Evolutionary conservation across 1,140 invertebrate genomes (phyloP).

Genomic region (Subanguina moxae): DNA sequence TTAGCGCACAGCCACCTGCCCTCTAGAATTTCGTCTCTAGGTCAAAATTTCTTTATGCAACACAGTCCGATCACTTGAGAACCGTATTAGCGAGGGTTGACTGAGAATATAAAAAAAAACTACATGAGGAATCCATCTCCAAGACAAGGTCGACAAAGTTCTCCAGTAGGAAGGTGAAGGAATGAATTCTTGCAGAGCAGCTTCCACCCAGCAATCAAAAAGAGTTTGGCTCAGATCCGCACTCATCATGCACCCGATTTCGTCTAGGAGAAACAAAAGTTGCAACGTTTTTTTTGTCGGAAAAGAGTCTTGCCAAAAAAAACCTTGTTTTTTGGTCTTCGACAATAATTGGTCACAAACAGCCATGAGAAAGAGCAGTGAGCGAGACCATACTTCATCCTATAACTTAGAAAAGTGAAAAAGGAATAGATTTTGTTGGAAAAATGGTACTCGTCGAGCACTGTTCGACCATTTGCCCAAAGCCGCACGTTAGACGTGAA

Average conservation of each 20-base stretch:
- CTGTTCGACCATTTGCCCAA: too few species aligned
- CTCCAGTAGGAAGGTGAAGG: slow-evolving; percentile 55
- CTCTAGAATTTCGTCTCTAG: too few species aligned
- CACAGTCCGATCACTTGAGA: too few species aligned
- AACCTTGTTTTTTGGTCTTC: slow-evolving; percentile 6
- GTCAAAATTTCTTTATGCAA: too few species aligned
- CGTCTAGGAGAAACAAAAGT: too few species aligned
- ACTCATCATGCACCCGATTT: slow-evolving; percentile 36
- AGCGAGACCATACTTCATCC: slow-evolving; percentile 41
- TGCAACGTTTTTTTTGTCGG: background rate
- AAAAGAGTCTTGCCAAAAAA: slow-evolving; percentile 6
- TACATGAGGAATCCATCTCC: slow-evolving; percentile 51
- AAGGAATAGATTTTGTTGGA: too few species aligned
- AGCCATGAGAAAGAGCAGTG: slow-evolving; percentile 34
- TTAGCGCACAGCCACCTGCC: too few species aligned
- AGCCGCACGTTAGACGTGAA: too few species aligned
- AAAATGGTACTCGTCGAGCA: too few species aligned
- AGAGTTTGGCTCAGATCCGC: slow-evolving; percentile 33
- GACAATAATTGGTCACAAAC: slow-evolving; percentile 28
- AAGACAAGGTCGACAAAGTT: slow-evolving; percentile 41
- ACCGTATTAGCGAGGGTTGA: too few species aligned
- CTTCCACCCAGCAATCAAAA: slow-evolving; percentile 49
- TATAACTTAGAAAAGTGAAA: too few species aligned
- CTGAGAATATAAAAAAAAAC: too few species aligned
- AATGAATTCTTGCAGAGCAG: slow-evolving; percentile 44